These are phyloP conservation scores for Trochalopteron elliotii DNA, from an alignment of 2,113 vertebrate species.

Conservation along the genomic window DNA sequence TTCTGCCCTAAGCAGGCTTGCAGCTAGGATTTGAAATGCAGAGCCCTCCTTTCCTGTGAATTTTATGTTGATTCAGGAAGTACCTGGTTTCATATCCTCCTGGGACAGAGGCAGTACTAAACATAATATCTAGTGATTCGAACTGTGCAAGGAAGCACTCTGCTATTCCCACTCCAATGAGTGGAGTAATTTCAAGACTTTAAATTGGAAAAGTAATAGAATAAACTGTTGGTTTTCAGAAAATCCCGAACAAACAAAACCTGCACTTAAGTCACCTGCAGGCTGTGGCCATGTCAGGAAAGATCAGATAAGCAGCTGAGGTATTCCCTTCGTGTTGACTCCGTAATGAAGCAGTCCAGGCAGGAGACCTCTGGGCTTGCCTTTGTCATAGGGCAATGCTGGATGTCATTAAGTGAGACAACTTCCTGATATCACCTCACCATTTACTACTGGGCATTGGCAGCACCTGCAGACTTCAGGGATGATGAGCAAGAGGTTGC, in stretches of 20 bases:
- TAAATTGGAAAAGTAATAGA: background rate
- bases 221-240: background rate
- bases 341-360: background rate
- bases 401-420: background rate
- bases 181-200: background rate
- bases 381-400: background rate
- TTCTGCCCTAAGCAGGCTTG: background rate
- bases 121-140: background rate
- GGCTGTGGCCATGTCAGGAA: background rate
- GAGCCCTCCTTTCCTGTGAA: background rate
- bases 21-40: background rate
- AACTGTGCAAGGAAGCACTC: background rate
- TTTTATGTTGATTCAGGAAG: conserved; percentile 1
- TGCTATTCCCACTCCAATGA: background rate
- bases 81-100: background rate
- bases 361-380: background rate
- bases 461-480: background rate
- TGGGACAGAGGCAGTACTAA: background rate
- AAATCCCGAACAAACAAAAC: background rate
- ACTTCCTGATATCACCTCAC: background rate
- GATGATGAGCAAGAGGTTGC: background rate
- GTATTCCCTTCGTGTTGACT: background rate
- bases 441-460: background rate
- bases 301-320: background rate
- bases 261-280: background rate